Evolutionary conservation across 2,113 vertebrate genomes (phyloP).

Genomic region (Heptranchias perlo): DNA sequence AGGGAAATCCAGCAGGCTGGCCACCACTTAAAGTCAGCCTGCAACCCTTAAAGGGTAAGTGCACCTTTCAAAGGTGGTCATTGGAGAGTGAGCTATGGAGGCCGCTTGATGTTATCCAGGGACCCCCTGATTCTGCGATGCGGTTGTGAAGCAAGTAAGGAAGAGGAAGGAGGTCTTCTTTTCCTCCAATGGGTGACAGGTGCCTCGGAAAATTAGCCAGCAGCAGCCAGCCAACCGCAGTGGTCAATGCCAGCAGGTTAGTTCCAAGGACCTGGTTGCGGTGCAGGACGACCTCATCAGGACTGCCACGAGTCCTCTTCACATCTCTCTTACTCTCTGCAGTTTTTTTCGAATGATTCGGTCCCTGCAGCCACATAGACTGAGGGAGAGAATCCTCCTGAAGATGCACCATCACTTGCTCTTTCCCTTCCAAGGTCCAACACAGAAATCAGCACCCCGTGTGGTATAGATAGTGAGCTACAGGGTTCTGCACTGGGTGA

Average conservation of each 20-base stretch:
- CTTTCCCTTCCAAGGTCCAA: background rate
- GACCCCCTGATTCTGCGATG: background rate
- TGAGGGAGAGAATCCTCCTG: background rate
- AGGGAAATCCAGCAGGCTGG: background rate
- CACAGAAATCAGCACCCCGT: background rate
- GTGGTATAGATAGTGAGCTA: background rate
- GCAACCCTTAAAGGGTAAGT: background rate
- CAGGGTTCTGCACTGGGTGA: background rate
- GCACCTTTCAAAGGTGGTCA: background rate
- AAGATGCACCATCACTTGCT: background rate
- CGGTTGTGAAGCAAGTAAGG: background rate
- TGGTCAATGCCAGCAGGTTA: background rate
- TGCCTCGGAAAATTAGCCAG: background rate
- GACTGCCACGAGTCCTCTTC: background rate
- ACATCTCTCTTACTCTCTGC: background rate
- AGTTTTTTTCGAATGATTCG: background rate
- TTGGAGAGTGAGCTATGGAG: background rate
- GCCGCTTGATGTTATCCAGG: background rate
- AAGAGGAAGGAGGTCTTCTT: background rate
- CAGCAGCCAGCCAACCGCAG: no score
- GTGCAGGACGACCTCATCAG: background rate
- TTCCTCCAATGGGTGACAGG: background rate
- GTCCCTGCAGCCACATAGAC: background rate
- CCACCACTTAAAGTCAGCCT: no score
- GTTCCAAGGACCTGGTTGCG: background rate